Conservation (phyloP, 2,797 vertebrate genomes). For the Rachycentron canadum region DNA sequence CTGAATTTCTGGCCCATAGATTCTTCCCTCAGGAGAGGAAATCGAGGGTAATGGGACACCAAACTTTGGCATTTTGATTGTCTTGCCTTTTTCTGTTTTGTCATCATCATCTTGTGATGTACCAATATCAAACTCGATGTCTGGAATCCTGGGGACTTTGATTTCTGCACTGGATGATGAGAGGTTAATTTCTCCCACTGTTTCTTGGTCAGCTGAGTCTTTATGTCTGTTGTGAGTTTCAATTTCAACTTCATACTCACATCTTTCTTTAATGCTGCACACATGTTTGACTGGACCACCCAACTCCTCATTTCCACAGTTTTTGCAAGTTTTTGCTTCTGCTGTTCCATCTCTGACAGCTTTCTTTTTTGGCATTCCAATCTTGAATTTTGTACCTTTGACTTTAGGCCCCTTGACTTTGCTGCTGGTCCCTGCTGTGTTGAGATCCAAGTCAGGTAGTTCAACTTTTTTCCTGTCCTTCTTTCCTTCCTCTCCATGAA, state of each 20-base stretch:
- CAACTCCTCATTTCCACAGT: constrained; percentile 37
- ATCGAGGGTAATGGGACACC: constrained; percentile 82
- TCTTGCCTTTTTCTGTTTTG: constrained; percentile 67
- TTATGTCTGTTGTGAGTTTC: constrained; percentile 56
- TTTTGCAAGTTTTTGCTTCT: constrained; percentile 58
- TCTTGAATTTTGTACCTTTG: constrained; percentile 84
- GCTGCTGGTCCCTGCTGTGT: constrained; percentile 20
- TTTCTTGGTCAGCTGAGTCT: constrained; percentile 15
- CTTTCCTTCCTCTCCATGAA: constrained; percentile 66
- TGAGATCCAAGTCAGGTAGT: constrained; percentile 71
- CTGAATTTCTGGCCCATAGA: constrained; percentile 73
- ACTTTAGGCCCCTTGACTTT: constrained; percentile 79
- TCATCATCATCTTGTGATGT: constrained; percentile 59
- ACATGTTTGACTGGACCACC: constrained; percentile 25
- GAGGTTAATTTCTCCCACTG: constrained; percentile 14
- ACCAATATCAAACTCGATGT: constrained; percentile 84
- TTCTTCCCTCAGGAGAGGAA: constrained; percentile 69
- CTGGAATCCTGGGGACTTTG: constrained; percentile 77
- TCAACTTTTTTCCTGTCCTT: constrained; percentile 75
- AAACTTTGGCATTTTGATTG: constrained; percentile 88
- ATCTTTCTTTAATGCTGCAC: constrained; percentile 45
- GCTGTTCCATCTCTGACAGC: constrained; percentile 49
- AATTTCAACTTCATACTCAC: constrained; percentile 29
- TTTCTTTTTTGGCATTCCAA: constrained; percentile 83
- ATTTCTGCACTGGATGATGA: constrained; percentile 54